Conservation (phyloP, 2,113 vertebrate species). For the Chloropsis hardwickii region DNA sequence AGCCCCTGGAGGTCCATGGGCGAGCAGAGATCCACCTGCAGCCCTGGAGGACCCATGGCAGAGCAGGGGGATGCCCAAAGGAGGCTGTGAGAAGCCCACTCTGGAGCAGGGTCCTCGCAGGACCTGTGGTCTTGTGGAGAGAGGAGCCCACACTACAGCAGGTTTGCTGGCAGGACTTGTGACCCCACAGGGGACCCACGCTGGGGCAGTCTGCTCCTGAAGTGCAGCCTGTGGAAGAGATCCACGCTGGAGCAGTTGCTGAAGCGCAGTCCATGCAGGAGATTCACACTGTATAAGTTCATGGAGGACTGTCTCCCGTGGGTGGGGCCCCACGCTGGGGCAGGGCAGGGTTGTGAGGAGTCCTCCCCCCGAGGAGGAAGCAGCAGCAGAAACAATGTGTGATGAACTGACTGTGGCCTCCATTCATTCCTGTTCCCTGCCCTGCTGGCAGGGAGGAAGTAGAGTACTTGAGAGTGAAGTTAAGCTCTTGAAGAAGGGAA, state of each 20-base stretch:
- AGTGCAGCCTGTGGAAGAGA: neutral
- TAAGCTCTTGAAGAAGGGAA: neutral
- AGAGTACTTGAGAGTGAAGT: neutral
- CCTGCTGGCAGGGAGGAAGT: neutral
- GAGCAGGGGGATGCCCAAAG: neutral
- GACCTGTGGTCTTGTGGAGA: neutral
- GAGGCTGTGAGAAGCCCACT: neutral
- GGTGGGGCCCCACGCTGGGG: too few species aligned
- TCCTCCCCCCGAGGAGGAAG: neutral
- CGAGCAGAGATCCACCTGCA: neutral
- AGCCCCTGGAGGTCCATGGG: neutral
- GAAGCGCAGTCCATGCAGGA: neutral
- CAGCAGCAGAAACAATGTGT: neutral
- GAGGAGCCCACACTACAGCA: neutral
- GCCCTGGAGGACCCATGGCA: neutral
- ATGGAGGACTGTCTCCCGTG: neutral
- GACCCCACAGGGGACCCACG: neutral
- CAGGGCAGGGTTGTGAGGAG: neutral
- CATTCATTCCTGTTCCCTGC: neutral
- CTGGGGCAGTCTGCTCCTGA: neutral
- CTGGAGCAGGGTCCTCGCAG: neutral
- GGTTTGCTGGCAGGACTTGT: neutral
- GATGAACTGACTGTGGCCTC: neutral
- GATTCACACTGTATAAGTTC: fast-evolving
- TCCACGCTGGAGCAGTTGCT: neutral